Conservation (phyloP, 2,888 invertebrate species). For the Acleris sparsana region DNA sequence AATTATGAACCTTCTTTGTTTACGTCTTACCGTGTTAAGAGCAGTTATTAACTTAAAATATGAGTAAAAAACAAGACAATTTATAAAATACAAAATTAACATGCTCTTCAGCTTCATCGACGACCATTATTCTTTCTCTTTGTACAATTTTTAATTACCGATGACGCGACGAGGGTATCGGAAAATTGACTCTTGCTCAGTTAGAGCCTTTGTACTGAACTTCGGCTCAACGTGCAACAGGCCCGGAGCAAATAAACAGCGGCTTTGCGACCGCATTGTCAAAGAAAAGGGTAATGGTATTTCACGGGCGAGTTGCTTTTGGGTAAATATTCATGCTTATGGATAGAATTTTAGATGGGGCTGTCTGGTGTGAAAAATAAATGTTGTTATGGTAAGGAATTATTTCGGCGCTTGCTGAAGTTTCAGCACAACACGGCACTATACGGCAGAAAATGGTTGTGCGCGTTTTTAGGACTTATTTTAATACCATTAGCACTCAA, state of each 20-base stretch:
- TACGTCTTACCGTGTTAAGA: too few species aligned
- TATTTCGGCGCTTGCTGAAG: neutral
- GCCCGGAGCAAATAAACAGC: constrained; percentile 27
- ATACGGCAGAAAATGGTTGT: too few species aligned
- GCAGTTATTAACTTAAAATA: too few species aligned
- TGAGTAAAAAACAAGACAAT: too few species aligned
- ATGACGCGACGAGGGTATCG: constrained; percentile 13
- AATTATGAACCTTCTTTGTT: too few species aligned
- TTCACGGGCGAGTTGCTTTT: constrained; percentile 15
- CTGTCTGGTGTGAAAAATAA: constrained; percentile 6
- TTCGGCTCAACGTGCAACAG: constrained; percentile 32
- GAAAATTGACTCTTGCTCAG: constrained; percentile 26
- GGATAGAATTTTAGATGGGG: constrained; percentile 5
- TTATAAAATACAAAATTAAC: too few species aligned
- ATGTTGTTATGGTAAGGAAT: neutral
- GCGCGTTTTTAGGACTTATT: too few species aligned
- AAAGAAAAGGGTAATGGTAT: constrained; percentile 29
- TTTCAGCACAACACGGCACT: too few species aligned
- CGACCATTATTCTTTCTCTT: neutral
- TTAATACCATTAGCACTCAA: too few species aligned
- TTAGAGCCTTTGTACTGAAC: constrained; percentile 24
- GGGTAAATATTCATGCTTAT: constrained; percentile 9
- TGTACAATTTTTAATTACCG: constrained; percentile 8
- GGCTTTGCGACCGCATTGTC: constrained; percentile 20
- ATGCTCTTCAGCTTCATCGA: neutral